These are phyloP conservation scores for Rostratula benghalensis DNA, from an alignment of 2,113 vertebrate genomes.

Conservation along the genomic window DNA sequence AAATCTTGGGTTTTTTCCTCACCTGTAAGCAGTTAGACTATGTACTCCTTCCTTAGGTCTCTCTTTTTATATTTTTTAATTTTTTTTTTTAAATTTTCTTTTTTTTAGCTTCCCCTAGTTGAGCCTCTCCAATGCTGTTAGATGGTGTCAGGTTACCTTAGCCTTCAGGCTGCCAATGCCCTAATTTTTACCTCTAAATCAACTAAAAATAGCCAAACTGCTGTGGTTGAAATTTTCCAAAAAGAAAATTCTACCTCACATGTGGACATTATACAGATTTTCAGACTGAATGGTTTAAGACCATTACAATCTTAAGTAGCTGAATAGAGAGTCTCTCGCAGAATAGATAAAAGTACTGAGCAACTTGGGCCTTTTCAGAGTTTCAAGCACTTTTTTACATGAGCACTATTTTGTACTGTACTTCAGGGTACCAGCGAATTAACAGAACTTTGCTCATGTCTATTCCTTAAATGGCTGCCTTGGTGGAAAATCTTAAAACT, in stretches of 20 bases:
- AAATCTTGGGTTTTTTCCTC: neutral
- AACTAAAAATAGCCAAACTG: neutral
- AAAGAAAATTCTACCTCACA: neutral
- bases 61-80: no score
- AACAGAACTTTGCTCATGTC: neutral
- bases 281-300: neutral
- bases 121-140: neutral
- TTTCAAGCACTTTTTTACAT: neutral
- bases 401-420: neutral
- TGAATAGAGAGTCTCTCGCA: neutral
- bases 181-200: neutral
- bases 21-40: neutral
- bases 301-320: neutral
- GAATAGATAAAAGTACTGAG: neutral
- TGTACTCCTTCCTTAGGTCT: neutral
- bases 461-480: neutral
- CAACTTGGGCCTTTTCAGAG: neutral
- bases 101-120: no score
- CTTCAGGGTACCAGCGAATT: neutral
- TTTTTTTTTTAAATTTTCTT: neutral
- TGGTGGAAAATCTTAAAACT: neutral
- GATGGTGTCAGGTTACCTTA: neutral
- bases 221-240: neutral
- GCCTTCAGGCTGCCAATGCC: neutral
- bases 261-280: neutral